phyloP scores from a whole-genome alignment of 2,888 invertebrate species.

The Andricus curvator region DNA sequence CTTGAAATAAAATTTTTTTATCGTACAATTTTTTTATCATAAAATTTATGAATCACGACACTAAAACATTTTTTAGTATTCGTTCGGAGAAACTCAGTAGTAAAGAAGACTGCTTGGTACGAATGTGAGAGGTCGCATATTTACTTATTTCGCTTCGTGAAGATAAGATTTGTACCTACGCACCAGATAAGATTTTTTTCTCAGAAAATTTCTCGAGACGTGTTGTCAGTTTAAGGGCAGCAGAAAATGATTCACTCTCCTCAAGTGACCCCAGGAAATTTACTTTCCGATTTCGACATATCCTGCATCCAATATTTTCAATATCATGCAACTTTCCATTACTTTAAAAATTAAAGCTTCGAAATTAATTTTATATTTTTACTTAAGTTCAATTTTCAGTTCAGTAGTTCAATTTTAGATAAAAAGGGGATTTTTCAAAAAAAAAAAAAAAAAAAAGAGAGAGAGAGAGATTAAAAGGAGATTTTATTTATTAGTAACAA shows the following conservation, averaged over 20 bases:
- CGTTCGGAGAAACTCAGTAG: conserved; percentile 13
- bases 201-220: conserved; percentile 33
- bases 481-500: too few relatives aligned
- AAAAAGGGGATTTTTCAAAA: too few relatives aligned
- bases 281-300: conserved; percentile 19
- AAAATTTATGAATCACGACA: neutral
- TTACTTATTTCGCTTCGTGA: conserved; percentile 19
- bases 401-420: too few relatives aligned
- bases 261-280: conserved; percentile 34
- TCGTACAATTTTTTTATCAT: neutral
- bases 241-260: conserved; percentile 33
- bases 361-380: neutral
- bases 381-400: too few relatives aligned
- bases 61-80: neutral
- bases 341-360: neutral
- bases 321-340: neutral
- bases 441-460: too few relatives aligned
- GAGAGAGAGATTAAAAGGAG: too few relatives aligned
- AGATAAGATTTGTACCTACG: conserved; percentile 37
- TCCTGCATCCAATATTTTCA: neutral
- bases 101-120: neutral
- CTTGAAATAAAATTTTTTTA: neutral
- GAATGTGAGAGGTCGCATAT: conserved; percentile 23
- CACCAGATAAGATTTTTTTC: conserved; percentile 40
- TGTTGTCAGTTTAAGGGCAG: neutral